Conservation (phyloP, 2,797 vertebrate genomes). For the Rhadinocentrus ornatus region DNA sequence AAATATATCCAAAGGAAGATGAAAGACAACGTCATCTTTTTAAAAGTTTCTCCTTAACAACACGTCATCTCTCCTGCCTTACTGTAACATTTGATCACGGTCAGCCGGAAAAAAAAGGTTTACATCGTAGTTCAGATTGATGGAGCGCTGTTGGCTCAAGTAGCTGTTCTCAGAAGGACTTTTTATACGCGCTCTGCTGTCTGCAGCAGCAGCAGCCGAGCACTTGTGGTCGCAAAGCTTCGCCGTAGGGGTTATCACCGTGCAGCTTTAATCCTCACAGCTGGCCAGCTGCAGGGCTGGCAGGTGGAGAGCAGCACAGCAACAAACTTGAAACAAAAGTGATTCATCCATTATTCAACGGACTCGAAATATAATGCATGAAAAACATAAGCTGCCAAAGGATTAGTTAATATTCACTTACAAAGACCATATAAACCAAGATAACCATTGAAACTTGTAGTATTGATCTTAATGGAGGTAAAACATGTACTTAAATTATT, state of each 20-base stretch:
- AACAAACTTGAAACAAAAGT: neutral
- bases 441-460: neutral
- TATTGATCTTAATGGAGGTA: neutral
- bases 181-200: slow-evolving; percentile 61
- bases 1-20: no score
- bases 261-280: slow-evolving; percentile 68
- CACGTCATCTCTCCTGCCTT: no score
- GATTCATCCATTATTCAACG: neutral
- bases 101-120: no score
- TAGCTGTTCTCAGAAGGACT: slow-evolving; percentile 64
- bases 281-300: slow-evolving; percentile 53
- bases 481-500: neutral
- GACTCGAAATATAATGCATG: neutral
- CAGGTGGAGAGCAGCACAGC: slow-evolving; percentile 30
- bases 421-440: neutral
- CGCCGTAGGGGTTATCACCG: slow-evolving; percentile 58
- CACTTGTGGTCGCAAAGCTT: slow-evolving; percentile 68
- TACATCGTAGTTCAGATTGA: no score
- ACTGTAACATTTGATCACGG: no score
- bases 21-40: no score
- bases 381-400: slow-evolving; percentile 1
- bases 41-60: no score
- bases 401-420: neutral
- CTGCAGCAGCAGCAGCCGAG: slow-evolving; percentile 49
- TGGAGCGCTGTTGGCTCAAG: slow-evolving; percentile 35